Evolutionary conservation across 2,888 invertebrate species (phyloP), one percentile per base, ranked within the genome.

Genomic region (Rhorus exstirpatorius): DNA sequence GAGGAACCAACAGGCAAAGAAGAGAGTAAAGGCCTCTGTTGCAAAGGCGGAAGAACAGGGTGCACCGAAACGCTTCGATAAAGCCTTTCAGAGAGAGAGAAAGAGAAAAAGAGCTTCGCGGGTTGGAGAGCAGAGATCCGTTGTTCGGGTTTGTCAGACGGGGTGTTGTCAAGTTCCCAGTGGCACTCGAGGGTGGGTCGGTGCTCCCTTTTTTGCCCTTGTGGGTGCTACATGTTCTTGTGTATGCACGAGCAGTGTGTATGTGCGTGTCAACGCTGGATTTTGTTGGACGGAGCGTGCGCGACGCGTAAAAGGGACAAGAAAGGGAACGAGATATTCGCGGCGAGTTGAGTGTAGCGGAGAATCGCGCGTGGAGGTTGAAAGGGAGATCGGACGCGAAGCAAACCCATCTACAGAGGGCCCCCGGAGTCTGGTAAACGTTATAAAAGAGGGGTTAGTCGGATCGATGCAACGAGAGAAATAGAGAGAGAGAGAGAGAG

Each of bases 381-480:
- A 72, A 60, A 61, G 46, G 67, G 58, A 55, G 79, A 61, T 49
- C 44, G 79, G 49, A 75, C 60, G 79, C 44, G 44, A 71, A 65
- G 75, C 63, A 67, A 26, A 55, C 26, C 44, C 24, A 19, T 21
- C 44, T 12, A 31, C 58, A 44, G 51, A 58, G n/a, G 38, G 53
- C 35, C 21, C 65, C 35, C 51, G 70, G 46, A 46, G 31, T 67
- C 49, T 49, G n/a, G 49, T 51, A 51, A 67, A 67, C 31, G 67
- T 49, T 67, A 35, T 46, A 67, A 78, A 60, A 79, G 79, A 75
- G 84, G 79, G 60, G 67, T 46, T 63, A 31, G 55, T 55, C 74
- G 79, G 82, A 84, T 82, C 84, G 82, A 84, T 84, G 79, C 81
- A 81, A 68, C 84, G n/a, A n/a, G n/a, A n/a, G n/a, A n/a, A n/a